A percentile compares a stretch with the other conserved stretches of the same genome.
Conservation (phyloP, 2,888 invertebrate genomes). For the Colletes collaris region DNA sequence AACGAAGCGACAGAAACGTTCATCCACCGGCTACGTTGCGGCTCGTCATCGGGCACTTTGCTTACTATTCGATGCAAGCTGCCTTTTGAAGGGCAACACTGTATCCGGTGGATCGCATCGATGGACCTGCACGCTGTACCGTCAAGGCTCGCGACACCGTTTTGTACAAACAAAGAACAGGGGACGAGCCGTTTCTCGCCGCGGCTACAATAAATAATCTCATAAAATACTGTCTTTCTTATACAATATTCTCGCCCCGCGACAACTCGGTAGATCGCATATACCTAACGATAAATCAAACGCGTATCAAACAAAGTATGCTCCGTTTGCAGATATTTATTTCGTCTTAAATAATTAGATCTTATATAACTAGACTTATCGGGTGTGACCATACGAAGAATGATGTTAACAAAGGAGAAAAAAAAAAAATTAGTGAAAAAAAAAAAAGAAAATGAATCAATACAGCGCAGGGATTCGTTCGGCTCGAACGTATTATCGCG, state of each 20-base stretch:
- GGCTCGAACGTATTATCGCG: no score
- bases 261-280: no score
- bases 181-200: neutral
- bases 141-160: neutral
- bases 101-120: conserved; percentile 55
- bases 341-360: conserved; percentile 50
- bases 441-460: conserved; percentile 24
- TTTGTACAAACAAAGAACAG: conserved; percentile 14
- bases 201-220: conserved; percentile 35
- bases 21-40: conserved; percentile 78
- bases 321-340: conserved; percentile 45
- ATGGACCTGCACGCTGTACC: conserved; percentile 16
- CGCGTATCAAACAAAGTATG: no score
- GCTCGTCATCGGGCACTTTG: conserved; percentile 84
- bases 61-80: conserved; percentile 83
- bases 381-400: conserved; percentile 16
- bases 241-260: neutral
- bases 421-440: neutral
- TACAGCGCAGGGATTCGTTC: conserved; percentile 10
- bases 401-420: conserved; percentile 26
- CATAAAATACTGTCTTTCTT: conserved; percentile 12
- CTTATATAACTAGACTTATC: conserved; percentile 48
- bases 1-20: conserved; percentile 2
- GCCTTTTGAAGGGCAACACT: conserved; percentile 84
- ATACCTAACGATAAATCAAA: no score